A percentile compares a stretch with the other conserved stretches of the same genome.
Evolutionary conservation across 2,888 invertebrate species (phyloP).

Genomic region (Cheilosia soror): DNA sequence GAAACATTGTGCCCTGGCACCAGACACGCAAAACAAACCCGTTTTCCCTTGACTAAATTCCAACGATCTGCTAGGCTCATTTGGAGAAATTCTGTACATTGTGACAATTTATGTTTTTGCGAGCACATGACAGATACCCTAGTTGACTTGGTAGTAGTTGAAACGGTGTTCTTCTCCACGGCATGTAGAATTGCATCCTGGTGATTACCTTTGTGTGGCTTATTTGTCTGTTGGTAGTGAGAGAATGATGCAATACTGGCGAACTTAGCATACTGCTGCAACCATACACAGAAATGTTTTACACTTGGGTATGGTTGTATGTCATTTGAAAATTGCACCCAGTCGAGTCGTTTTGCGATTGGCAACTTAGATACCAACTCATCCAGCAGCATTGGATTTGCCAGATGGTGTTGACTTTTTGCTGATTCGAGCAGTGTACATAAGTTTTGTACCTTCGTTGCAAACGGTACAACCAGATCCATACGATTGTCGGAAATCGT

Average conservation of each 20-base stretch:
- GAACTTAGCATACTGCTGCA: slow-evolving; percentile 2
- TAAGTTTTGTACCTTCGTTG: no score
- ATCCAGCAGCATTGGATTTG: background rate
- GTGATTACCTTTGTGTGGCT: background rate
- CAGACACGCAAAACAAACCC: slow-evolving; percentile 11
- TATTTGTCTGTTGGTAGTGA: background rate
- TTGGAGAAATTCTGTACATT: background rate
- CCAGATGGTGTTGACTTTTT: background rate
- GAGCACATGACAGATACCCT: background rate
- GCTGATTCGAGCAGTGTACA: background rate
- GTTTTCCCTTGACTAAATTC: slow-evolving; percentile 11
- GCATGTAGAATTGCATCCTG: background rate
- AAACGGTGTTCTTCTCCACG: background rate
- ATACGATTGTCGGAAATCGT: slow-evolving; percentile 17
- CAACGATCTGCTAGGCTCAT: background rate
- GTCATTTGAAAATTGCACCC: slow-evolving; percentile 5
- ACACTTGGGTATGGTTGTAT: slow-evolving; percentile 3
- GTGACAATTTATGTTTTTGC: background rate
- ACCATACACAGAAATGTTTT: slow-evolving; percentile 2
- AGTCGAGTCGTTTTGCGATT: slow-evolving; percentile 11
- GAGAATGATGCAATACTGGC: background rate
- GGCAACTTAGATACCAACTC: slow-evolving; percentile 1
- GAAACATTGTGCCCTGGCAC: slow-evolving; percentile 11
- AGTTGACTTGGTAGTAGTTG: background rate
- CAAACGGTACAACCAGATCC: no score